Percentiles rank a stretch among this genome's conserved stretches.
Conservation (phyloP, 2,888 invertebrate species). For the Eudemis profundana region DNA sequence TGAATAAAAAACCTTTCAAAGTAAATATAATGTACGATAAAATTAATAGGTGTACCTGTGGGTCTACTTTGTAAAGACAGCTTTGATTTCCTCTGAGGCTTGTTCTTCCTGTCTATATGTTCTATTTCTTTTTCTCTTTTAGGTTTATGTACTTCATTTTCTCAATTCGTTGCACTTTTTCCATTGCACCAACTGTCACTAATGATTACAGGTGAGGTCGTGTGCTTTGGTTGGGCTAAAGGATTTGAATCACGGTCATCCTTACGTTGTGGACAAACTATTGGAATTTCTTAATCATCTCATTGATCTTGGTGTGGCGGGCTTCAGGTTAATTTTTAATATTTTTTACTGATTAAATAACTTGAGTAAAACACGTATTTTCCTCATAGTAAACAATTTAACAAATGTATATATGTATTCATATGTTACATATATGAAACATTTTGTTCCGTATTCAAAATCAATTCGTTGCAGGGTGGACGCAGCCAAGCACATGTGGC, state of each 20-base stretch:
- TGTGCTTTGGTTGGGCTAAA: constrained; percentile 89
- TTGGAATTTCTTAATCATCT: constrained; percentile 86
- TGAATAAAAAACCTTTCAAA: too few relatives aligned
- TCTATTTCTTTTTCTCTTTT: too few relatives aligned
- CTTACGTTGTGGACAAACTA: constrained; percentile 87
- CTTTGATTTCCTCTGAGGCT: too few relatives aligned
- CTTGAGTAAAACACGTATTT: too few relatives aligned
- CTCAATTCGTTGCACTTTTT: not conserved
- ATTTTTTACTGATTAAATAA: too few relatives aligned
- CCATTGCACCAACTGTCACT: constrained; percentile 39
- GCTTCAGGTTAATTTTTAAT: constrained; percentile 60
- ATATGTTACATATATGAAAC: too few relatives aligned
- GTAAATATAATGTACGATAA: too few relatives aligned
- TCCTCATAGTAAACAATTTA: too few relatives aligned
- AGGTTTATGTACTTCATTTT: not conserved
- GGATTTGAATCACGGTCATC: constrained; percentile 88
- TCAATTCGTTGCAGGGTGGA: constrained; percentile 86
- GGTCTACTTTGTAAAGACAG: too few relatives aligned
- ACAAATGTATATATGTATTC: too few relatives aligned
- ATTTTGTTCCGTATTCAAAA: not conserved
- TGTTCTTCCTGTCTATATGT: too few relatives aligned
- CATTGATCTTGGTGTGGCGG: constrained; percentile 87
- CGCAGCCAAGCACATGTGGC: constrained; percentile 92
- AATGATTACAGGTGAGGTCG: constrained; percentile 80
- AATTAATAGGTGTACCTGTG: too few relatives aligned